Evolutionary conservation across 2,113 vertebrate species (phyloP).

Genomic region (Procapra przewalskii): DNA sequence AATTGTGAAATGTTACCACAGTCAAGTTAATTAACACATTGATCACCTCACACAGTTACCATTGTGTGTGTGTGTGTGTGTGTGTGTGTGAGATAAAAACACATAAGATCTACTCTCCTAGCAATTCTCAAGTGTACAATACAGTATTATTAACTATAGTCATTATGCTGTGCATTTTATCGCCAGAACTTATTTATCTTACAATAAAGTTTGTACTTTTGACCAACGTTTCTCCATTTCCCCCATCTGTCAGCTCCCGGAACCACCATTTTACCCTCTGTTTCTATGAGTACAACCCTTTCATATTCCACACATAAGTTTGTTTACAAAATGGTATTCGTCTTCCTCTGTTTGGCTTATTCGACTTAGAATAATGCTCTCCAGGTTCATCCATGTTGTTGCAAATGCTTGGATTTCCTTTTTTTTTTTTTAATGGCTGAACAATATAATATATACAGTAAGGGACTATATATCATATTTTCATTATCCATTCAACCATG

Average conservation of each 20-base stretch:
- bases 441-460: background rate
- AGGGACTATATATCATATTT: background rate
- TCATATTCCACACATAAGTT: background rate
- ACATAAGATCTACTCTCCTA: background rate
- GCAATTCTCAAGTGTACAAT: background rate
- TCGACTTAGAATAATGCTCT: background rate
- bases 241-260: background rate
- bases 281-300: background rate
- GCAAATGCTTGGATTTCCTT: background rate
- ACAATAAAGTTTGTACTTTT: background rate
- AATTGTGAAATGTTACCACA: background rate
- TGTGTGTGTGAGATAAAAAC: background rate
- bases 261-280: background rate
- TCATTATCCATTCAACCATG: background rate
- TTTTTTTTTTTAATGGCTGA: background rate
- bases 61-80: background rate
- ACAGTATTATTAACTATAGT: background rate
- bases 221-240: background rate
- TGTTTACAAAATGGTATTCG: background rate
- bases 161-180: background rate
- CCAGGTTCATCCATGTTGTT: background rate
- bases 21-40: background rate
- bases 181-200: background rate
- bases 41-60: background rate
- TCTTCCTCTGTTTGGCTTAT: background rate